These are phyloP conservation scores for Drosophila guanche DNA, from an alignment of 1,140 invertebrate species.

Conservation along the genomic window DNA sequence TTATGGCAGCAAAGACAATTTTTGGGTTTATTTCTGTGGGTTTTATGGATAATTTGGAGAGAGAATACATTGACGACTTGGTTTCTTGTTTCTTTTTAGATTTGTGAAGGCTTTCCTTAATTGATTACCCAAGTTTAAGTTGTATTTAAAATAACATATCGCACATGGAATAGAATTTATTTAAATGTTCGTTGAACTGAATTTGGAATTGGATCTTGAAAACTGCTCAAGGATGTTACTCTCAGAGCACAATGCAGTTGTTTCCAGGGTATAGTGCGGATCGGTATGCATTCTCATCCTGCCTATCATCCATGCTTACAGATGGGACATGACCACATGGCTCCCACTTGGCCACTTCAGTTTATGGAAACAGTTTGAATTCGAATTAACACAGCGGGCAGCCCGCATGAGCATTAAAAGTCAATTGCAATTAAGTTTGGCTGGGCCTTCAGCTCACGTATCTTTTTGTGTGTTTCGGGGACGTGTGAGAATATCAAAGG, in stretches of 20 bases:
- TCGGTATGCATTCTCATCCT: not conserved
- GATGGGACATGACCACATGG: conserved; percentile 42
- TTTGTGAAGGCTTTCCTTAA: not conserved
- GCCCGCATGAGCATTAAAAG: conserved; percentile 68
- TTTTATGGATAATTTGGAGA: too few species aligned
- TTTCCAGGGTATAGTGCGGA: too few species aligned
- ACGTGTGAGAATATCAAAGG: conserved; percentile 79
- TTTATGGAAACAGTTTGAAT: conserved; percentile 76
- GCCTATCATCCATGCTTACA: conserved; percentile 37
- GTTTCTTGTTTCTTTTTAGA: not conserved
- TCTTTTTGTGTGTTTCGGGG: conserved; percentile 13
- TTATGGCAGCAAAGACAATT: not conserved
- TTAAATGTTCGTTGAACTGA: too few species aligned
- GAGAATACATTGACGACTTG: not conserved
- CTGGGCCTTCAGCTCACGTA: conserved; percentile 36
- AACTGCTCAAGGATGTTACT: too few species aligned
- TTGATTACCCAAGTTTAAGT: too few species aligned
- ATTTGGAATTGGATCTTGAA: too few species aligned
- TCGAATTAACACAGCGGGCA: conserved; percentile 76
- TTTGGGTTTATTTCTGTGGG: too few species aligned
- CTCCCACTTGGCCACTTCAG: conserved; percentile 39
- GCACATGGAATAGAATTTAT: too few species aligned
- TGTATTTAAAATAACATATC: too few species aligned
- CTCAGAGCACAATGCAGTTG: too few species aligned
- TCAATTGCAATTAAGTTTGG: conserved; percentile 79